These are phyloP conservation scores for Paramormyrops hopkinsi DNA, from an alignment of 2,797 vertebrate genomes.

Conservation along the genomic window DNA sequence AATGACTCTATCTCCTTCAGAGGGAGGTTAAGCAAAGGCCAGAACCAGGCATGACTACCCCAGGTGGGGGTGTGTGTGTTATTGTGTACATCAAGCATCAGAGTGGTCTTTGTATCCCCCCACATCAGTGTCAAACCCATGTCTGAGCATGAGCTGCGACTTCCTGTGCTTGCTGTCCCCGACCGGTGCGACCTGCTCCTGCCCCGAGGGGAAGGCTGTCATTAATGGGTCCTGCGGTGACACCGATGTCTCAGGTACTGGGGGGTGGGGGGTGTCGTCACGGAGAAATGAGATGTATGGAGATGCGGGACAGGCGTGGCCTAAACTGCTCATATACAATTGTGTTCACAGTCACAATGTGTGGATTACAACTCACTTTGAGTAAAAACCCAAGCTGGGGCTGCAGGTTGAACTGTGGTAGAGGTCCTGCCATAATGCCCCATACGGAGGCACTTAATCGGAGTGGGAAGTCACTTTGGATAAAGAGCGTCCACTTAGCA, in stretches of 20 bases:
- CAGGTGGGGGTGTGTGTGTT: background rate
- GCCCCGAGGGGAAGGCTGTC: conserved; percentile 73
- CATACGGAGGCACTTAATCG: background rate
- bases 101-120: background rate
- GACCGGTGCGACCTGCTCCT: conserved; percentile 69
- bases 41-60: background rate
- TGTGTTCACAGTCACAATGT: background rate
- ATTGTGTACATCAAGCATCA: background rate
- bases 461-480: background rate
- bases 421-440: background rate
- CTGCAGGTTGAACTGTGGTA: background rate
- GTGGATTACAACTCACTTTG: background rate
- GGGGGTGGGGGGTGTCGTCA: background rate
- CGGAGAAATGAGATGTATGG: background rate
- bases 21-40: background rate
- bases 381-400: conserved; percentile 14
- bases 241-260: conserved; percentile 60
- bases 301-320: background rate
- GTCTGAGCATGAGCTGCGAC: conserved; percentile 65
- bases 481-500: background rate
- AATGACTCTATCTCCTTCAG: background rate
- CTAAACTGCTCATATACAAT: background rate
- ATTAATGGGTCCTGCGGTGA: conserved; percentile 73
- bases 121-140: conserved; percentile 70
- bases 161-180: conserved; percentile 79